A percentile compares a stretch with the other conserved stretches of the same genome.
Evolutionary conservation across 2,888 invertebrate species (phyloP).

Genomic region (Exephanes ischioxanthus): DNA sequence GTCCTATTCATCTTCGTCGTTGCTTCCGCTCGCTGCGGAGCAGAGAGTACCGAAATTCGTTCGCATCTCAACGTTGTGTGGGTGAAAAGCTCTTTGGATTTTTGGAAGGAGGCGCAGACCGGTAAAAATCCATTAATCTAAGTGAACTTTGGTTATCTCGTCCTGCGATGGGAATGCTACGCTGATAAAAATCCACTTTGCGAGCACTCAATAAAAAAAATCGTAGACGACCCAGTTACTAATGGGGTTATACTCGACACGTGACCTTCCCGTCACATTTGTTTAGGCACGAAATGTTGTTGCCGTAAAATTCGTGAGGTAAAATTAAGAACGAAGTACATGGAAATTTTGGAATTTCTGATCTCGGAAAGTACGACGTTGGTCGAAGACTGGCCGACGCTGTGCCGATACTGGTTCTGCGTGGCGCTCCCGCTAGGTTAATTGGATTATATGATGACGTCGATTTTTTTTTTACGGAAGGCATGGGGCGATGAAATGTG

Average conservation of each 20-base stretch:
- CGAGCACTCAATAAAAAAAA: background rate
- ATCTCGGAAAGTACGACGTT: background rate
- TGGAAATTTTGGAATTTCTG: background rate
- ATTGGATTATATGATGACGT: background rate
- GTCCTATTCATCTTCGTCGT: constrained; percentile 17
- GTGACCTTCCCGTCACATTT: background rate
- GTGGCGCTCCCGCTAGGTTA: background rate
- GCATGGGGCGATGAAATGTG: background rate
- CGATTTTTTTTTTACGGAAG: background rate
- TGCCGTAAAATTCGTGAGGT: background rate
- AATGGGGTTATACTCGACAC: background rate
- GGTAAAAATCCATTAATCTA: background rate
- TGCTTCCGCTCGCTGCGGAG: background rate
- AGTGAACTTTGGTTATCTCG: background rate
- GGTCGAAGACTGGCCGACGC: background rate
- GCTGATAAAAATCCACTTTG: background rate
- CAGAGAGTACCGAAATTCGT: constrained; percentile 5
- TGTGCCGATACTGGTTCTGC: too few species aligned
- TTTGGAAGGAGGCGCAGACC: background rate
- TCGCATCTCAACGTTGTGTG: constrained; percentile 5
- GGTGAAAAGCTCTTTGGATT: constrained; percentile 12
- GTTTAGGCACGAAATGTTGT: background rate
- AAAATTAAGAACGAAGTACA: background rate
- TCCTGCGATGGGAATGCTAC: background rate
- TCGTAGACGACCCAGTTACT: background rate